phyloP scores from a whole-genome alignment of 2,888 invertebrate species.

The Prostheceraeus crozeri region DNA sequence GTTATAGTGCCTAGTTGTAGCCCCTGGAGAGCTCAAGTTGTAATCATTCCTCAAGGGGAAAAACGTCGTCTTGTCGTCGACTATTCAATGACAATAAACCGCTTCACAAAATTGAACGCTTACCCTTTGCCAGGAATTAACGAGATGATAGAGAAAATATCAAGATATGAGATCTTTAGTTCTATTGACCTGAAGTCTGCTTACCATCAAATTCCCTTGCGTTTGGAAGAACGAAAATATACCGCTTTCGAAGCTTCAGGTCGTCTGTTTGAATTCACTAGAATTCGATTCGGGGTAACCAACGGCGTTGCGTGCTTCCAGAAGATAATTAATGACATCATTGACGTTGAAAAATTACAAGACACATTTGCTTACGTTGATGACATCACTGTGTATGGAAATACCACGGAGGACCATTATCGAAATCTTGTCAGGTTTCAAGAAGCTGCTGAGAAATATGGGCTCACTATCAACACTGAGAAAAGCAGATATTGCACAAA shows the following conservation, averaged over 20 bases:
- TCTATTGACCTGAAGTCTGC: slow-evolving; percentile 27
- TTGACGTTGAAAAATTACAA: slow-evolving; percentile 19
- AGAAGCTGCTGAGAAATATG: background rate
- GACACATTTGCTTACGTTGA: slow-evolving; percentile 25
- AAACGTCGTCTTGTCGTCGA: slow-evolving; percentile 31
- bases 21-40: slow-evolving; percentile 34
- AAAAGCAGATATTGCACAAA: background rate
- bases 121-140: slow-evolving; percentile 35
- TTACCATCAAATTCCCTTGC: slow-evolving; percentile 32
- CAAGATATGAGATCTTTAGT: slow-evolving; percentile 28
- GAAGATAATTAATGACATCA: slow-evolving; percentile 14
- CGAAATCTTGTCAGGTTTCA: slow-evolving; percentile 1
- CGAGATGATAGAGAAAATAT: slow-evolving; percentile 28
- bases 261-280: slow-evolving; percentile 21
- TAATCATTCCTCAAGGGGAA: slow-evolving; percentile 16
- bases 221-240: slow-evolving; percentile 16
- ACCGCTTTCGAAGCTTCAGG: slow-evolving; percentile 30
- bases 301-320: slow-evolving; percentile 30
- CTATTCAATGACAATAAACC: slow-evolving; percentile 29
- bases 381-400: slow-evolving; percentile 8
- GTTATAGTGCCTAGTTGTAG: slow-evolving; percentile 32
- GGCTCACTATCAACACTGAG: slow-evolving; percentile 4
- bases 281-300: slow-evolving; percentile 31
- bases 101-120: slow-evolving; percentile 30
- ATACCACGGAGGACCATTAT: slow-evolving; percentile 1